A percentile compares a stretch with the other conserved stretches of the same genome.
Evolutionary conservation across 2,113 vertebrate species (phyloP).

Genomic region (Noctilio leporinus): DNA sequence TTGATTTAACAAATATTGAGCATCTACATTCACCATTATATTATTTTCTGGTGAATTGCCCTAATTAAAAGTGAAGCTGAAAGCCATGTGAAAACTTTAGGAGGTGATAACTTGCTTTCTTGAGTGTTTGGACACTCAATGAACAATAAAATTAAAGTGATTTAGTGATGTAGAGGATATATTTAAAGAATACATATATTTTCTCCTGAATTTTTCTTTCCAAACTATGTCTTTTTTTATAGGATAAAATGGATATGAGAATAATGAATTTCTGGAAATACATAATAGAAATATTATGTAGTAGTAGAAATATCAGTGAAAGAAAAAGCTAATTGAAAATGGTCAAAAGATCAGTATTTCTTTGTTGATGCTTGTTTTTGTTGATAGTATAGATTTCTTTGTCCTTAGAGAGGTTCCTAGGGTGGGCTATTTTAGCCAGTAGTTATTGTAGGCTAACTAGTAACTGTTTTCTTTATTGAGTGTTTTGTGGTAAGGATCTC

Average conservation of each 20-base stretch:
- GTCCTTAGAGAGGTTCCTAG: not conserved
- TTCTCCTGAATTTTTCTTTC: not conserved
- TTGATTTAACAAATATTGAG: not conserved
- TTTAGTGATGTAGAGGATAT: not conserved
- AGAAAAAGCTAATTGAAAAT: not conserved
- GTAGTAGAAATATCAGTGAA: not conserved
- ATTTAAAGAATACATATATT: not conserved
- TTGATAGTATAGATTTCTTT: conserved; percentile 1
- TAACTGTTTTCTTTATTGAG: not conserved
- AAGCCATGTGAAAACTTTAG: not conserved
- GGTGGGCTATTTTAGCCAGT: not conserved
- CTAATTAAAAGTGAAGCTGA: not conserved
- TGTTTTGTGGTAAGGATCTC: not conserved
- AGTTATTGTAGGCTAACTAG: not conserved
- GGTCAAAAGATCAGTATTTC: not conserved
- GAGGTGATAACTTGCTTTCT: not conserved
- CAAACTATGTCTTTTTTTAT: not conserved
- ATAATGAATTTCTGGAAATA: not conserved
- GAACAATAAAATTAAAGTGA: not conserved
- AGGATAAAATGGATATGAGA: not conserved
- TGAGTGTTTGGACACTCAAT: not conserved
- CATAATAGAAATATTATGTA: no score
- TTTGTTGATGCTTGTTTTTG: not conserved
- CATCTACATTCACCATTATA: not conserved
- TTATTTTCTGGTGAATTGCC: not conserved